Conservation (phyloP, 1,140 invertebrate species). For the Hycleus phaleratus region DNA sequence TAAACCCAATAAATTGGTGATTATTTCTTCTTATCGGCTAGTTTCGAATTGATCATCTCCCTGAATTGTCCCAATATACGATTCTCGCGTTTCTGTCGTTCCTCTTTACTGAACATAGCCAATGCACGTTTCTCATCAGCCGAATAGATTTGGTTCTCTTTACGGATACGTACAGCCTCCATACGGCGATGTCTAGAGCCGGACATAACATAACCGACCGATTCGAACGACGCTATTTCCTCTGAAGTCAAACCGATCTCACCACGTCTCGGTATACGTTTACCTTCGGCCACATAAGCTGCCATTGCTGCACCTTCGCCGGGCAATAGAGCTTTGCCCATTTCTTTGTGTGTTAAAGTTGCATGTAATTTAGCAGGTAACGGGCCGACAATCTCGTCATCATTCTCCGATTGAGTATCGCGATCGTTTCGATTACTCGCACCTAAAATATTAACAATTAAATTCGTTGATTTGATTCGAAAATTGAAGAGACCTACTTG, state of each 20-base stretch:
- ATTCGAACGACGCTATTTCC: slow-evolving; percentile 89
- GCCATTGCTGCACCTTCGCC: slow-evolving; percentile 98
- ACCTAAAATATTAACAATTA: not conserved
- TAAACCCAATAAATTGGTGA: not conserved
- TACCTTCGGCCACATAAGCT: slow-evolving; percentile 96
- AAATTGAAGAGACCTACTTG: slow-evolving; percentile 31
- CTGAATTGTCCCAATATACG: slow-evolving; percentile 93
- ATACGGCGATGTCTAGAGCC: slow-evolving; percentile 97
- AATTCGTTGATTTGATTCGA: slow-evolving; percentile 13
- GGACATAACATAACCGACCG: slow-evolving; percentile 97
- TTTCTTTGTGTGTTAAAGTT: slow-evolving; percentile 67
- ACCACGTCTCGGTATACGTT: slow-evolving; percentile 94
- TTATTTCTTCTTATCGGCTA: slow-evolving; percentile 48
- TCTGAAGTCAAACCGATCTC: slow-evolving; percentile 97
- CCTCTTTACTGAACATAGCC: slow-evolving; percentile 97
- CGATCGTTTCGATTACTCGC: not conserved
- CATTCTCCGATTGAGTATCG: slow-evolving; percentile 33
- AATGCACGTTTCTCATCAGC: slow-evolving; percentile 98
- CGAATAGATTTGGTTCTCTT: slow-evolving; percentile 99
- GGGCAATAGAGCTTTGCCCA: slow-evolving; percentile 83
- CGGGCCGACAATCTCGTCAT: slow-evolving; percentile 62
- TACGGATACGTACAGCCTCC: slow-evolving; percentile 98
- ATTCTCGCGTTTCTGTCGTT: slow-evolving; percentile 91
- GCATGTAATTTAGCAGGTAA: slow-evolving; percentile 57
- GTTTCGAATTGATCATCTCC: slow-evolving; percentile 75